Conservation (phyloP, 2,113 vertebrate genomes). For the Periophthalmodon schlosseri region DNA sequence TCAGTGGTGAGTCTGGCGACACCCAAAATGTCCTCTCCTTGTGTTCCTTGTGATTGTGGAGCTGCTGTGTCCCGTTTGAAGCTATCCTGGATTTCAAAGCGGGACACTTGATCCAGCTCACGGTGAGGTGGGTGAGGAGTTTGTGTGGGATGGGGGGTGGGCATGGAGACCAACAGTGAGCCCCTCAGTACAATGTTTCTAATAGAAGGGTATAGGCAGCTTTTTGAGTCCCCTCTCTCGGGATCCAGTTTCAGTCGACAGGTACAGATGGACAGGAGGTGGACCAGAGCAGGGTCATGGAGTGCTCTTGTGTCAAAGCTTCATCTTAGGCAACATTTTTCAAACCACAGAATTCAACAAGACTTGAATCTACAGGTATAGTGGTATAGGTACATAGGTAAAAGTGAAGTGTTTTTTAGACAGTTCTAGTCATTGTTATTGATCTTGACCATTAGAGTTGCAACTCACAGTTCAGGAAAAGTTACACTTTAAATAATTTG, state of each 20-base stretch:
- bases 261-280: slow-evolving; percentile 47
- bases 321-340: background rate
- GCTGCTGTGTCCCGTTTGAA: slow-evolving; percentile 70
- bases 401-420: background rate
- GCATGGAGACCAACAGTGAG: slow-evolving; percentile 36
- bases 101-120: slow-evolving; percentile 61
- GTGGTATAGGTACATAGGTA: too few species aligned
- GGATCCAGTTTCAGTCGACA: slow-evolving; percentile 48
- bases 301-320: slow-evolving; percentile 31
- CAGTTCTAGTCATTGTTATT: background rate
- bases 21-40: slow-evolving; percentile 2
- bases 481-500: background rate
- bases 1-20: background rate
- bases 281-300: slow-evolving; percentile 19
- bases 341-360: background rate
- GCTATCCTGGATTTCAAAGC: slow-evolving; percentile 74
- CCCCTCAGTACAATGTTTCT: slow-evolving; percentile 41
- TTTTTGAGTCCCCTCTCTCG: slow-evolving; percentile 25
- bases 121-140: slow-evolving; percentile 46
- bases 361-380: background rate
- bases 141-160: slow-evolving; percentile 21
- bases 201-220: slow-evolving; percentile 40
- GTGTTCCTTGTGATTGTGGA: slow-evolving; percentile 45
- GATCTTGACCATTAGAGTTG: background rate
- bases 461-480: background rate